Base-by-base conservation (phyloP, 2,113 vertebrate genomes). In the Silurus asotus region DNA sequence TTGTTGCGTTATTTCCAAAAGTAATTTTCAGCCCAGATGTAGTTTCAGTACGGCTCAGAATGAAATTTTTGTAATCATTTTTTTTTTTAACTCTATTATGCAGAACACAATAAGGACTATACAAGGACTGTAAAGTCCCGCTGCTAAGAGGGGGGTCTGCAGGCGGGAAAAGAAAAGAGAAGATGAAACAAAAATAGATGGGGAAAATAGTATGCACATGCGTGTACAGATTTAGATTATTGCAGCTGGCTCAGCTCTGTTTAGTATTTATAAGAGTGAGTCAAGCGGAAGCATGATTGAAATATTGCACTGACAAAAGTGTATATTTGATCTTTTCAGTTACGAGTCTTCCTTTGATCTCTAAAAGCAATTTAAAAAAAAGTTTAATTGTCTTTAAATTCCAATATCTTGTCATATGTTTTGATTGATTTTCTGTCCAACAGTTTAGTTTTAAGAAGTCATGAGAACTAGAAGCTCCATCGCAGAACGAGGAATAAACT, bases 141-240 rank as follows among this genome's bases (percentile, higher is more conserved):
- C 55, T 10, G 55, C 13, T 77, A 8, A 7, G 74, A 55, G 75
- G 55, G 55, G 51, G 14, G 76, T 58, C 25, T 2, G 25, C 19
- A n/a, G 8, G 53, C 14, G n/a, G 3, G 4, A 10, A 17, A 45
- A 19, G 70, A 78, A 74, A 78, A 79, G 25, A 37, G 56, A 61
- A 59, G 56, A 79, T 28, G 77, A 59, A 59, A 45, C 28, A 20
- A 59, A 79, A 79, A 79, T 79, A 79, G 56, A 79, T 20, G 56
- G 45, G 56, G 77, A 19, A 13, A 59, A 59, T 59, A 79, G 55
- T 58, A 9, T 20, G n/a, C 51, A 78, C 14, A 15, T 77, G n/a
- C 13, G 25, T 59, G 56, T 61, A 45, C 77, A 59, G 55, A 79
- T 59, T 79, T 59, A 19, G 77, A 79, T 79, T 59, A 45, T 59